These are phyloP conservation scores for Notodonta ziczac DNA, from an alignment of 2,888 invertebrate genomes.

Conservation along the genomic window DNA sequence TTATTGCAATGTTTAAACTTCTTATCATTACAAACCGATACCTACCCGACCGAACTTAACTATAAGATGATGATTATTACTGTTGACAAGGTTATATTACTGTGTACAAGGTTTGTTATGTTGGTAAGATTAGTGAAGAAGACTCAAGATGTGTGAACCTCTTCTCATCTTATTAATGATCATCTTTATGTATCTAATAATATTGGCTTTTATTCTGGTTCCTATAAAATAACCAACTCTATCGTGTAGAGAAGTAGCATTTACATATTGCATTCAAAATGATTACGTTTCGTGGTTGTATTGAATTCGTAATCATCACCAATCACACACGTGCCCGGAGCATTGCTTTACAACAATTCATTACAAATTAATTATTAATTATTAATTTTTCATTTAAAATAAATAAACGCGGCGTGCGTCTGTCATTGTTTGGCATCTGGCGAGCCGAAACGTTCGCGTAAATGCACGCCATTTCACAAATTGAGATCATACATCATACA, in stretches of 20 bases:
- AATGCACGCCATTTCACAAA: conserved; percentile 66
- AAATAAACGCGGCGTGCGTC: conserved; percentile 44
- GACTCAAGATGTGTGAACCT: too few species aligned
- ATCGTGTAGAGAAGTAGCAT: too few species aligned
- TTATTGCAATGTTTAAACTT: conserved; percentile 53
- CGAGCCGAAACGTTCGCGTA: conserved; percentile 56
- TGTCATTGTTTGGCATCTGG: conserved; percentile 62
- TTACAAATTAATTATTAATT: conserved; percentile 43
- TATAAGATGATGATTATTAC: too few species aligned
- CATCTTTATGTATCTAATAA: too few species aligned
- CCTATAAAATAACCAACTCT: too few species aligned
- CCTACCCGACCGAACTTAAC: too few species aligned
- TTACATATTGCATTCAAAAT: conserved; percentile 1
- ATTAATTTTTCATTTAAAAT: conserved; percentile 55
- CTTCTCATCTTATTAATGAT: too few species aligned
- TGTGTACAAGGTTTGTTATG: too few species aligned
- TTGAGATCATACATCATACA: conserved; percentile 65
- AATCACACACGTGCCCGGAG: neutral
- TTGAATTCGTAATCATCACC: conserved; percentile 8
- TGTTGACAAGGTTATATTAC: too few species aligned
- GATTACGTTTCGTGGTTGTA: conserved; percentile 5
- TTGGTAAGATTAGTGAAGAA: too few species aligned
- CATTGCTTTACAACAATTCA: conserved; percentile 38
- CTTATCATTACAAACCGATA: too few species aligned
- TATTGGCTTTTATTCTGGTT: too few species aligned